Evolutionary conservation across 2,797 vertebrate species (phyloP).

Genomic region (Stomatorhinus walkeri): DNA sequence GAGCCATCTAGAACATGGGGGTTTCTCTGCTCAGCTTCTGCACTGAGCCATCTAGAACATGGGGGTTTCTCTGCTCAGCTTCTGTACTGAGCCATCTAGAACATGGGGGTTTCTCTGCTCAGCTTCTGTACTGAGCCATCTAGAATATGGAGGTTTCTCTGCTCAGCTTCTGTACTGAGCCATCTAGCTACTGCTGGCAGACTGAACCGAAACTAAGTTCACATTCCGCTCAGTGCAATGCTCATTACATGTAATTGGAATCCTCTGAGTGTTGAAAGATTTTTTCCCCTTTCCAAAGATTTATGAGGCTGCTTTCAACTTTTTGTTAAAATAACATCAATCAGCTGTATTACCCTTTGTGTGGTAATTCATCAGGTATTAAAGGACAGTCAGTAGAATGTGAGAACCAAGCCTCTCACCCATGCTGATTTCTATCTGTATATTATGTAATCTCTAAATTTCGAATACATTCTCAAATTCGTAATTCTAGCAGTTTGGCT

Average conservation of each 20-base stretch:
- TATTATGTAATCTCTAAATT: neutral
- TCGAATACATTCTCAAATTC: neutral
- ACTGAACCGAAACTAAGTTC: conserved; percentile 5
- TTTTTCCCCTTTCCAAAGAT: conserved; percentile 12
- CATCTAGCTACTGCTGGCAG: neutral
- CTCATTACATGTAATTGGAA: neutral
- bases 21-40: neutral
- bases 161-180: neutral
- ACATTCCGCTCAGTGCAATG: neutral
- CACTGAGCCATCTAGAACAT: neutral
- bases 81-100: neutral
- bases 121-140: neutral
- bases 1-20: neutral
- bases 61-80: neutral
- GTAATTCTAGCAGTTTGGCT: neutral
- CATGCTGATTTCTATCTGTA: neutral
- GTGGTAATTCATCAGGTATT: neutral
- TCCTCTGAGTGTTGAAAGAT: conserved; percentile 22
- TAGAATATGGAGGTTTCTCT: neutral
- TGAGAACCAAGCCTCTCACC: neutral
- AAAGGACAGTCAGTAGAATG: neutral
- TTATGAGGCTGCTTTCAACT: neutral
- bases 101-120: neutral
- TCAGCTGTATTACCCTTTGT: neutral
- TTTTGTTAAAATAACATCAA: neutral